These are phyloP conservation scores for Ectobius pallidus DNA, from an alignment of 2,888 invertebrate species.

Conservation along the genomic window DNA sequence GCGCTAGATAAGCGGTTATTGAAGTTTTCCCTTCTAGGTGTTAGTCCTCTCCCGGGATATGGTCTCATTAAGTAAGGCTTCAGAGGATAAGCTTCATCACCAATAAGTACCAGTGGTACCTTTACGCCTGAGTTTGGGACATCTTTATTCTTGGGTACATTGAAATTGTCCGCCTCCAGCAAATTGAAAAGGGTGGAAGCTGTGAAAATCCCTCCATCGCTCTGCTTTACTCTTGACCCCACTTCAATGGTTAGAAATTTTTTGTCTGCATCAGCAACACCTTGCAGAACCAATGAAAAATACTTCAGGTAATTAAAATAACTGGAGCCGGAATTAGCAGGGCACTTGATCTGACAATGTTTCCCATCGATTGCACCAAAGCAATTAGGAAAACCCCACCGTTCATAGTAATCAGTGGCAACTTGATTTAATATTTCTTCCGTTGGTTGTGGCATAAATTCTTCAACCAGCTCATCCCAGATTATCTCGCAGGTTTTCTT, in stretches of 20 bases:
- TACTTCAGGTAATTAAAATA: slow-evolving; percentile 2
- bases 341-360: background rate
- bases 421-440: background rate
- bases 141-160: background rate
- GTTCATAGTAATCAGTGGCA: background rate
- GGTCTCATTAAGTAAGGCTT: background rate
- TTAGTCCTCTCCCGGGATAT: background rate
- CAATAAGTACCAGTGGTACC: too few species aligned
- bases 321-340: slow-evolving; percentile 4
- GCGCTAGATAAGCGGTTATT: background rate
- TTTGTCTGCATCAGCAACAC: slow-evolving; percentile 11
- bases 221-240: background rate
- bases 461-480: slow-evolving; percentile 1
- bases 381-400: too few species aligned
- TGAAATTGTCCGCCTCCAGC: background rate
- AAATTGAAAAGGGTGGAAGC: slow-evolving; percentile 1
- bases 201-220: slow-evolving; percentile 14
- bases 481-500: slow-evolving; percentile 2
- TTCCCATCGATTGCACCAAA: too few species aligned
- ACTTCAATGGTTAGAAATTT: slow-evolving; percentile 6
- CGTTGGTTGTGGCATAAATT: background rate
- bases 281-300: background rate
- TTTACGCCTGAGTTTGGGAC: background rate
- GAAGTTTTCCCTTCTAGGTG: too few species aligned
- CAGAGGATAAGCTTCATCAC: slow-evolving; percentile 3